A percentile compares a stretch with the other conserved stretches of the same genome.
Conservation (phyloP, 2,888 invertebrate genomes). For the Hypsopygia costalis region DNA sequence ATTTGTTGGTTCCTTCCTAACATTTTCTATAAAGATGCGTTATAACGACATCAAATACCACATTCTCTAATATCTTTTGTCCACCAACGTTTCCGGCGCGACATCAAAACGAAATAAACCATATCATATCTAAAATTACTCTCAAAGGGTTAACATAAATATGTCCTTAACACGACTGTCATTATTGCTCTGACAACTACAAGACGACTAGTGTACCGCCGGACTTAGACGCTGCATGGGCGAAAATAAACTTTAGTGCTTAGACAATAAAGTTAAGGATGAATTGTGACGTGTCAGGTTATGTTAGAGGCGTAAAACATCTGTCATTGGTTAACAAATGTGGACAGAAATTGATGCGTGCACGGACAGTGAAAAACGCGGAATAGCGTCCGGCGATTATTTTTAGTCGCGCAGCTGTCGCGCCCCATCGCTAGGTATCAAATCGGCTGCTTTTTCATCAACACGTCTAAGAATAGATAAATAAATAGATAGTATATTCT, state of each 20-base stretch:
- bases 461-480: conserved; percentile 13
- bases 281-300: conserved; percentile 18
- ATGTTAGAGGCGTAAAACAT: conserved; percentile 65
- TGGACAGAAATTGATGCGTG: conserved; percentile 74
- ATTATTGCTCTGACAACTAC: conserved; percentile 60
- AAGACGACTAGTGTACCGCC: conserved; percentile 43
- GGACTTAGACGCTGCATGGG: conserved; percentile 20
- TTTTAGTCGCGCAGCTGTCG: conserved; percentile 71
- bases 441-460: conserved; percentile 40
- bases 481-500: too few species aligned
- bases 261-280: conserved; percentile 20
- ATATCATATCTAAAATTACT: conserved; percentile 46
- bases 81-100: conserved; percentile 2
- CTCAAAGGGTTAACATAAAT: conserved; percentile 62
- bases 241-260: conserved; percentile 29
- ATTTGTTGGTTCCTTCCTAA: too few species aligned
- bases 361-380: conserved; percentile 78
- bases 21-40: too few species aligned
- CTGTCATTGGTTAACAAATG: conserved; percentile 77
- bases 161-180: conserved; percentile 63
- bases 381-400: conserved; percentile 65
- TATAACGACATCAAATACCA: too few species aligned
- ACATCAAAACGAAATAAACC: conserved; percentile 8
- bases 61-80: neutral
- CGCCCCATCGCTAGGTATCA: conserved; percentile 50